A percentile compares a stretch with the other conserved stretches of the same genome.
phyloP scores from a whole-genome alignment of 2,888 invertebrate species.

The Vandiemenella viatica region DNA sequence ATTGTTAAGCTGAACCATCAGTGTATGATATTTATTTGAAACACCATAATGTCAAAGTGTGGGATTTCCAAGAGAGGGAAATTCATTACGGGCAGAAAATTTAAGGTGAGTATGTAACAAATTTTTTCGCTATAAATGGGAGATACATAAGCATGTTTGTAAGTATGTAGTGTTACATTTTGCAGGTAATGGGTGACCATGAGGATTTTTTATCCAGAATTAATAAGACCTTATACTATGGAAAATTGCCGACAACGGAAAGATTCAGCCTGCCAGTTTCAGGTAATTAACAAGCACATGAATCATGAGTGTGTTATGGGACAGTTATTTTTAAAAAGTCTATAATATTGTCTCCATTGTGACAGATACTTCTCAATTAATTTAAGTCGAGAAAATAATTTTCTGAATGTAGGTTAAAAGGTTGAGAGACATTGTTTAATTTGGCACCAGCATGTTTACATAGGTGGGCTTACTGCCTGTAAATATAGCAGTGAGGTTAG shows the following conservation, averaged over 20 bases:
- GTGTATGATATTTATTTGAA: no score
- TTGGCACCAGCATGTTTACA: no score
- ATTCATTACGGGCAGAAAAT: background rate
- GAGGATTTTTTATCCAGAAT: constrained; percentile 67
- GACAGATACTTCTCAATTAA: no score
- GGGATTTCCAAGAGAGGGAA: background rate
- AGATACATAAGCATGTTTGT: background rate
- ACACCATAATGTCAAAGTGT: background rate
- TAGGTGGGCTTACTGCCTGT: no score
- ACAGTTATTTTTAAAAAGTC: background rate
- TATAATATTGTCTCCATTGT: background rate
- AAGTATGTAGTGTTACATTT: constrained; percentile 18
- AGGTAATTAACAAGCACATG: no score
- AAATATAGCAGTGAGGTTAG: no score
- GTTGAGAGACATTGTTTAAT: no score
- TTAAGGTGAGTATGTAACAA: background rate
- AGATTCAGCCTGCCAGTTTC: constrained; percentile 63
- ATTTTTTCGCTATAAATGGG: background rate
- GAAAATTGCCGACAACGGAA: constrained; percentile 54
- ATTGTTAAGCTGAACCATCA: no score
- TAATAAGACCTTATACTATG: constrained; percentile 78
- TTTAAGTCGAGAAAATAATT: no score
- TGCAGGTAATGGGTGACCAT: constrained; percentile 51
- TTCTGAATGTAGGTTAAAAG: no score
- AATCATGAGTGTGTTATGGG: constrained; percentile 16